Base-by-base conservation (phyloP, 2,797 vertebrate genomes). In the Potorous gilbertii region DNA sequence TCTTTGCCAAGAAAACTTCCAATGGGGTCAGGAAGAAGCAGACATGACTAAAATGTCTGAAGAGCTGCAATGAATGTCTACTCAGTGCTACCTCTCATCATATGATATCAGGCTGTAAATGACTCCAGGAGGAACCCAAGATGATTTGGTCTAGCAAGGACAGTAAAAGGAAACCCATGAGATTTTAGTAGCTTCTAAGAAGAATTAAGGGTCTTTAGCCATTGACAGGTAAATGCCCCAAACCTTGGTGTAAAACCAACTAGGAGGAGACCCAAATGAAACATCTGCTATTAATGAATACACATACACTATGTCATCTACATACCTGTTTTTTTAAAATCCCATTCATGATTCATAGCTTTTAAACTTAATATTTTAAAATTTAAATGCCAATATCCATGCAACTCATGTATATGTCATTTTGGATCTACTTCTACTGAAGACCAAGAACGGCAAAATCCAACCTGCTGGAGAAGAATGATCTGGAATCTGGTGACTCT, bases 161-260 rank as follows among this genome's bases (percentile, higher is more conserved):
- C 54, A 92, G 31, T 56, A 59, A 55, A 94, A 18, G 16, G n/a
- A 40, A 74, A 74, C 66, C 66, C 66, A 21, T 8, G 8, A 40
- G n/a, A 28, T 93, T 95, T 90, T 54, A 57, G 56, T 91, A 90
- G 93, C 92, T 90, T 91, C 55, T 90, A 18, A 9, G 89, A 57
- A 92, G 57, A 56, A 14, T 12, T 56, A 93, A 92, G 55, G 74
- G 24, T 0, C 2, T 34, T 92, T 46, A 66, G 54, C 57, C 4
- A 29, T 94, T 74, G 34, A 12, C 89, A 91, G 50, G 95, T n/a
- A 46, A 92, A 57, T 34, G 57, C 21, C 16, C 54, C 40, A 52
- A 81, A 12, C 0, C 54, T 91, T 21, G 14, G 55, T 55, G 91
- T 81, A 46, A 81, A 81, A 46, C 40, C 40, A 56, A n/a, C 16